These are phyloP conservation scores for Fragum sueziense DNA, from an alignment of 2,888 invertebrate genomes.

Conservation along the genomic window DNA sequence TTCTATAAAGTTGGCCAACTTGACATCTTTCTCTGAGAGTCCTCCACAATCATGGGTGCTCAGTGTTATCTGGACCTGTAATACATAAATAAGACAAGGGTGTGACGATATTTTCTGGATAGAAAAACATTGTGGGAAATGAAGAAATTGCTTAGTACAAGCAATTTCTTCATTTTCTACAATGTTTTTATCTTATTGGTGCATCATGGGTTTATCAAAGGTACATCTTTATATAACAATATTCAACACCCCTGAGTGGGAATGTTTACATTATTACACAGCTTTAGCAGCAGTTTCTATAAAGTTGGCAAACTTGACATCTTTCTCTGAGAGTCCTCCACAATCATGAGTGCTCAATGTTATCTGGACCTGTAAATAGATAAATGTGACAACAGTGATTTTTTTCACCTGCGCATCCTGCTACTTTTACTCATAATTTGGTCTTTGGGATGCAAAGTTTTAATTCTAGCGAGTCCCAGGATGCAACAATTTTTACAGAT, in stretches of 20 bases:
- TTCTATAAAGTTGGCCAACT: conserved; percentile 94
- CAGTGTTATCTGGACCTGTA: conserved; percentile 88
- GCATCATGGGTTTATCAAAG: background rate
- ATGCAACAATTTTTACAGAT: no score
- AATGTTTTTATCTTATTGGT: no score
- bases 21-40: conserved; percentile 92
- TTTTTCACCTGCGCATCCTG: background rate
- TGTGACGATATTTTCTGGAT: no score
- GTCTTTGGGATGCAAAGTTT: no score
- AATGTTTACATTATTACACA: background rate
- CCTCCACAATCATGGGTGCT: conserved; percentile 97
- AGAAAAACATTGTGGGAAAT: no score
- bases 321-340: conserved; percentile 92
- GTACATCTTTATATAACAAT: background rate
- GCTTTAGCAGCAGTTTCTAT: conserved; percentile 87
- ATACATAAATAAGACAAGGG: no score
- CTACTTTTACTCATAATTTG: no score
- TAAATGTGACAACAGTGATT: background rate
- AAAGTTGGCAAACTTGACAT: conserved; percentile 93
- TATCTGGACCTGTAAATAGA: conserved; percentile 85
- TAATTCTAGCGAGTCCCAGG: no score
- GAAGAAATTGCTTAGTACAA: no score
- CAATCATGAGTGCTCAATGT: conserved; percentile 97
- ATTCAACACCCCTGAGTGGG: background rate
- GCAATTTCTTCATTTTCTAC: no score